phyloP scores from a whole-genome alignment of 2,888 invertebrate genomes.

The Auanema sp. region DNA sequence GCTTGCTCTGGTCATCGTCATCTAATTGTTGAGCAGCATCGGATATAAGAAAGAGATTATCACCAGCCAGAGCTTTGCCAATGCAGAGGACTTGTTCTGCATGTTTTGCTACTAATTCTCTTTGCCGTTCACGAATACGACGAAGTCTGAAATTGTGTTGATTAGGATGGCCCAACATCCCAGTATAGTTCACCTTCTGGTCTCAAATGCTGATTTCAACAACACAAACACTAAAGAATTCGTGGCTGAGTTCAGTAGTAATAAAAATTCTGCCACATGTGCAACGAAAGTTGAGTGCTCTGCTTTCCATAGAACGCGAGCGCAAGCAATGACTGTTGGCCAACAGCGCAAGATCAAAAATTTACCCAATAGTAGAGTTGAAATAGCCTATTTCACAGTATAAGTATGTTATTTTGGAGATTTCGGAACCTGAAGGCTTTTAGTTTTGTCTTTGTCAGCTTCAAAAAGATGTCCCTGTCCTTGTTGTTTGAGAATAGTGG shows the following conservation, averaged over 20 bases:
- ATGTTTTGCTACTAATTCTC: slow-evolving; percentile 45
- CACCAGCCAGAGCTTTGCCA: slow-evolving; percentile 50
- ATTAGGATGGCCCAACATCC: not conserved
- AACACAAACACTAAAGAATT: slow-evolving; percentile 53
- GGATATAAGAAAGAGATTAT: slow-evolving; percentile 33
- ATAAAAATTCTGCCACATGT: slow-evolving; percentile 29
- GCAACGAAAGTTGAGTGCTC: slow-evolving; percentile 1
- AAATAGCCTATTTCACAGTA: slow-evolving; percentile 39
- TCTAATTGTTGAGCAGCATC: slow-evolving; percentile 1
- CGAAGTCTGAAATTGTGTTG: slow-evolving; percentile 25
- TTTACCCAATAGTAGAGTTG: slow-evolving; percentile 48
- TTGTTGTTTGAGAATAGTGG: slow-evolving; percentile 49
- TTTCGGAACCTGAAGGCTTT: slow-evolving; percentile 40
- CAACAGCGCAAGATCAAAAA: slow-evolving; percentile 49
- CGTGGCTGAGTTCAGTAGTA: slow-evolving; percentile 51
- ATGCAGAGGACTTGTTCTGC: slow-evolving; percentile 53
- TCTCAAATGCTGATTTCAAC: slow-evolving; percentile 51
- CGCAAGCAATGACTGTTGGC: slow-evolving; percentile 40
- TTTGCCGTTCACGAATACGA: slow-evolving; percentile 32
- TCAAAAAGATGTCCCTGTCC: slow-evolving; percentile 48
- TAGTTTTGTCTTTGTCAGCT: slow-evolving; percentile 50
- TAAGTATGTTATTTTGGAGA: not conserved
- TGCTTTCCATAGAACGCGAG: slow-evolving; percentile 20
- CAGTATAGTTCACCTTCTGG: slow-evolving; percentile 27
- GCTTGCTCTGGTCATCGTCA: too few species aligned